Evolutionary conservation across 2,888 invertebrate species (phyloP).

Genomic region (Papilio protenor): DNA sequence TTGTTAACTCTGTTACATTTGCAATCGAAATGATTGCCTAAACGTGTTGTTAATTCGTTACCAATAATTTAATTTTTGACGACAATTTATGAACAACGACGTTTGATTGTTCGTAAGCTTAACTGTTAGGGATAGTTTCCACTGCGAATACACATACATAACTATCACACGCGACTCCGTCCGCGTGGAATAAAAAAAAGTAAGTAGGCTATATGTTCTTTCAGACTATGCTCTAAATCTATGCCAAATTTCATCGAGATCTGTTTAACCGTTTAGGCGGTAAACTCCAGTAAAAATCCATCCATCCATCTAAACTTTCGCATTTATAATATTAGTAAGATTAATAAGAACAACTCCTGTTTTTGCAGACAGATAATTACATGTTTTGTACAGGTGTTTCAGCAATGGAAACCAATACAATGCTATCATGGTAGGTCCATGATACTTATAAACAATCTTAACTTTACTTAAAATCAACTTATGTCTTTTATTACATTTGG

Average conservation of each 20-base stretch:
- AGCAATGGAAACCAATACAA: background rate
- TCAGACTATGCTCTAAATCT: too few relatives aligned
- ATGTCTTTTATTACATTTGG: background rate
- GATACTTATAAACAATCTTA: background rate
- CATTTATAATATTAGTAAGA: too few relatives aligned
- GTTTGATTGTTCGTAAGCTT: background rate
- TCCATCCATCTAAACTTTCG: too few relatives aligned
- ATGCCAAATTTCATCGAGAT: too few relatives aligned
- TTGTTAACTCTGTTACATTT: conserved; percentile 25
- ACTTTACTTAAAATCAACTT: background rate
- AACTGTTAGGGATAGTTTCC: background rate
- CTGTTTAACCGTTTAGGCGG: too few relatives aligned
- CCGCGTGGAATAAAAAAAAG: too few relatives aligned
- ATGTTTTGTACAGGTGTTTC: background rate
- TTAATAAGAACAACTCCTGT: background rate
- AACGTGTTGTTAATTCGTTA: background rate
- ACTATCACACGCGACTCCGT: too few relatives aligned
- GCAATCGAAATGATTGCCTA: conserved; percentile 6
- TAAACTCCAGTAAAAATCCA: too few relatives aligned
- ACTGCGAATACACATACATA: background rate
- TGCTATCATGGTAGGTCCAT: too few relatives aligned
- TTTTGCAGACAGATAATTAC: background rate
- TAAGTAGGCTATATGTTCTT: too few relatives aligned
- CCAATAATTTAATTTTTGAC: conserved; percentile 7
- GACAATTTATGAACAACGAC: background rate